Evolutionary conservation across 2,113 vertebrate genomes (phyloP), one percentile per base, ranked within the genome.

Genomic region (Solea solea): DNA sequence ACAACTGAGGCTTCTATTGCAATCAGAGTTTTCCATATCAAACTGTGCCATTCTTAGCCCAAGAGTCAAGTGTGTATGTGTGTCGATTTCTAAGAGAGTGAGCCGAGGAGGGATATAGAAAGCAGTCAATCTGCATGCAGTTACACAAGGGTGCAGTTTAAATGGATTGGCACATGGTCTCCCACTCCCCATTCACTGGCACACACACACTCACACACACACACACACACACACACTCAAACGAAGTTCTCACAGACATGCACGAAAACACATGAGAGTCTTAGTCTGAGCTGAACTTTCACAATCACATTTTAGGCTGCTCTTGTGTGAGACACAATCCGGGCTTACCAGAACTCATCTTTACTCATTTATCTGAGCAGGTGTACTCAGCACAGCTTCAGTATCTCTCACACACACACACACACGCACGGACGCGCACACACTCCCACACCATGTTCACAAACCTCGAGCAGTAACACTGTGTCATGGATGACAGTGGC

Each of bases 401-500:
- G 48, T 54, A 21, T 21, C 21, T 21, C 21, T 44, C 27, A 60
- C 56, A 57, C 56, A 69, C 15, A 70, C 44, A 46, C 65, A 51
- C 68, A 41, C 56, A 72, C 70, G 61, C 21, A 8, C 2, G 8
- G 1, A 45, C 39, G 57, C 56, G 54, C 59, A 66, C 13, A 68
- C 44, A 44, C 65, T 54, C 68, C 41, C 56, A 74, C 70, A 64
- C 27, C 54, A 63, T 51, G 68, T 77, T 88, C 62, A 76, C 70
- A 60, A 63, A 64, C 55, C 42, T 10, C 9, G 8, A 76, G 74
- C 54, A 6, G 64, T 45, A 74, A 62, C 81, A 63, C 49, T 50
- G 76, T 83, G 88, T 88, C 84, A 86, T 70, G 82, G 86, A 87
- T 74, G 78, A 76, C 81, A 84, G 87, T 60, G n/a, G 74, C 68